Evolutionary conservation across 2,797 vertebrate species (phyloP), one percentile per base, ranked within the genome.

Genomic region (Sebastes dallii): DNA sequence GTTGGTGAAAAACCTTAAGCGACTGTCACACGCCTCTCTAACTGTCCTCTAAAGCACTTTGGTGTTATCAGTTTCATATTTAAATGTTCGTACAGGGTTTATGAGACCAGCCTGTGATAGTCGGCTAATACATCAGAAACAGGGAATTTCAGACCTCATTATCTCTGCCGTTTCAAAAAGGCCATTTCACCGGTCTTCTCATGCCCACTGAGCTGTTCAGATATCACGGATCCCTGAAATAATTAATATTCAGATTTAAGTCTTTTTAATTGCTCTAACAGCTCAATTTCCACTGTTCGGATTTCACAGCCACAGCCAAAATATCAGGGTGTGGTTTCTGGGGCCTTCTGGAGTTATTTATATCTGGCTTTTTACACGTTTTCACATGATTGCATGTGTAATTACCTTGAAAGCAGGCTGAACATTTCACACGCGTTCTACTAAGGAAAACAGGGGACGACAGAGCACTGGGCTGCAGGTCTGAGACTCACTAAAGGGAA

Each of bases 171-270:
- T 85, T 87, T 87, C 66, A 77, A 82, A 90, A 80, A 88, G 80
- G 84, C 81, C 75, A 85, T 89, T 91, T 89, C 77, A 52, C 82
- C 80, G 88, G 80, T 83, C 72, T 74, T 74, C 80, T 87, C 81
- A 77, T 78, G 75, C 84, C 75, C 62, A 82, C 76, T 88, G 83
- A 91, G 81, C 83, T 82, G 71, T 66, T 72, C 74, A 66, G 66
- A 84, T 89, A 89, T 78, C 88, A 75, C 16, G 13, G 86, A 83
- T 83, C 86, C 86, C 87, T 70, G 70, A 85, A 89, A 91, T 88
- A 86, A 92, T 92, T 90, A 86, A 86, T 89, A 90, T 84, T 88
- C 81, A 61, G 66, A 87, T 85, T 86, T 81, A 86, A 84, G 81
- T 65, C 75, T 55, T 87, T 89, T 87, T 90, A 89, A 91, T 92